Evolutionary conservation across 2,113 vertebrate genomes (phyloP).

Genomic region (Carassius gibelio): DNA sequence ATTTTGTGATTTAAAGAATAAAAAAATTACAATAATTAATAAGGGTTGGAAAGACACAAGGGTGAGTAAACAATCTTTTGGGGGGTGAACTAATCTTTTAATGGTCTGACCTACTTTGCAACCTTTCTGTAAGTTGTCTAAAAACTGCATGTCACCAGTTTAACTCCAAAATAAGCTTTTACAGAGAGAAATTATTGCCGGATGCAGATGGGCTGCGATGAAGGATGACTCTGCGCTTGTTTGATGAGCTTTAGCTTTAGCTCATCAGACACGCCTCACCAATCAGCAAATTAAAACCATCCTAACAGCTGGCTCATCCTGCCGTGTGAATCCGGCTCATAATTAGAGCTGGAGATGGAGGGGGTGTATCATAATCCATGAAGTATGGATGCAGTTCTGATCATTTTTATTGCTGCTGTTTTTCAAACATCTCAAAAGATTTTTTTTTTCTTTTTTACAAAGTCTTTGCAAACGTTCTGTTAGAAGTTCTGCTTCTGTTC

Average conservation of each 20-base stretch:
- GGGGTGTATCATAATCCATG: neutral
- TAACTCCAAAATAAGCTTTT: constrained; percentile 29
- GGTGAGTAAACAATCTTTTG: neutral
- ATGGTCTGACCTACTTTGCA: constrained; percentile 29
- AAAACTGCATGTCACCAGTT: constrained; percentile 52
- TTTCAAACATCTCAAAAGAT: constrained; percentile 11
- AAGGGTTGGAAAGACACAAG: neutral
- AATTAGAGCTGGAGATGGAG: neutral
- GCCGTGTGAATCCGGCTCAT: neutral
- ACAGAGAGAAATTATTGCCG: neutral
- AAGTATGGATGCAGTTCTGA: neutral
- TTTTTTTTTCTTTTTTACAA: neutral
- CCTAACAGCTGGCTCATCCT: constrained; percentile 37
- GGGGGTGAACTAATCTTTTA: neutral
- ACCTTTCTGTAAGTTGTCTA: constrained; percentile 3
- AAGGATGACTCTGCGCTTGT: constrained; percentile 19
- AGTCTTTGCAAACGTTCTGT: constrained; percentile 11
- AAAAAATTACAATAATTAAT: neutral
- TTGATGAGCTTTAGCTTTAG: constrained; percentile 33
- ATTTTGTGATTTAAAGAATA: neutral
- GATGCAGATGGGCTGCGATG: constrained; percentile 18
- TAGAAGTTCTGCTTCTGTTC: neutral
- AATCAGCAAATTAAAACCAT: constrained; percentile 33
- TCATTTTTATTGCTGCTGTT: neutral
- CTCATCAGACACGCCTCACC: constrained; percentile 36